Evolutionary conservation across 2,888 invertebrate species (phyloP).

Genomic region (Ommatoiulus sabulosus): DNA sequence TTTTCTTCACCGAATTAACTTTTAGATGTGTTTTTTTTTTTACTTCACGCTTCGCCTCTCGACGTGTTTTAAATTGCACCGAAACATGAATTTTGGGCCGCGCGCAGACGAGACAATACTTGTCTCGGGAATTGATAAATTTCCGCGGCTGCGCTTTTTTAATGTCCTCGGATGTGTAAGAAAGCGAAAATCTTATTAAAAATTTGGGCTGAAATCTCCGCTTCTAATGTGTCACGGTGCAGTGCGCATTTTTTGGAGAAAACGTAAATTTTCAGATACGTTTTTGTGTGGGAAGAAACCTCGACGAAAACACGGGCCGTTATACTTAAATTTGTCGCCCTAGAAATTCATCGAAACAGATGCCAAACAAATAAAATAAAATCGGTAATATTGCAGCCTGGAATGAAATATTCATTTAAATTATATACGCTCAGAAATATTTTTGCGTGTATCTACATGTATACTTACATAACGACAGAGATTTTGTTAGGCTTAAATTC

Average conservation of each 20-base stretch:
- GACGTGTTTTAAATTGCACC: neutral
- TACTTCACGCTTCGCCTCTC: neutral
- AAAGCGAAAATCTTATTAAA: conserved; percentile 47
- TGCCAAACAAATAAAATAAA: neutral
- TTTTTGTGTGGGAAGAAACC: neutral
- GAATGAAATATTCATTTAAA: too few species aligned
- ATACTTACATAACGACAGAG: too few species aligned
- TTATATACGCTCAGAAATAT: too few species aligned
- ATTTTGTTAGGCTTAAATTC: too few species aligned
- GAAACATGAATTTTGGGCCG: conserved; percentile 25
- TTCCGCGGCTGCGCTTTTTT: neutral
- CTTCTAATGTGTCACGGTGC: conserved; percentile 11
- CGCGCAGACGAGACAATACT: neutral
- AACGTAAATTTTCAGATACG: neutral
- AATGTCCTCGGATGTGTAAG: conserved; percentile 39
- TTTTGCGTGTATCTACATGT: too few species aligned
- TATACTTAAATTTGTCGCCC: neutral
- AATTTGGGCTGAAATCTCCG: neutral
- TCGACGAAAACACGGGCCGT: neutral
- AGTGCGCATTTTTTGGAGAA: neutral
- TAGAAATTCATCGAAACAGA: neutral
- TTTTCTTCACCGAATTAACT: conserved; percentile 36
- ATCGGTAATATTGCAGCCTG: neutral
- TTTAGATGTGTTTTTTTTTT: neutral
- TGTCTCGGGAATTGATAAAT: conserved; percentile 38